These are phyloP conservation scores for Metalampra italica DNA, from an alignment of 2,888 invertebrate species.

Conservation along the genomic window DNA sequence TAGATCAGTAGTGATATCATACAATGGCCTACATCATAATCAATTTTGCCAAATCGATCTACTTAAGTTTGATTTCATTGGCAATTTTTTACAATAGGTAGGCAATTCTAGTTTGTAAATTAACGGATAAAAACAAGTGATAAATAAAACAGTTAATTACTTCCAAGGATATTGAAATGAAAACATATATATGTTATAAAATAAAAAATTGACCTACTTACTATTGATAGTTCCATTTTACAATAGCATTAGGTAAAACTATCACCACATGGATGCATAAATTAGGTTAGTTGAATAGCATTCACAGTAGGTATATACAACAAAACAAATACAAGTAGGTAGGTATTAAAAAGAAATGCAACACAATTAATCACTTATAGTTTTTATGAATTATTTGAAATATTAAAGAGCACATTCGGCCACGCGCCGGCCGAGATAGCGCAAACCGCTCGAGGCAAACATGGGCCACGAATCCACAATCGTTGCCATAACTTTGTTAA, in stretches of 20 bases:
- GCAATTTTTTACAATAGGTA: too few species aligned
- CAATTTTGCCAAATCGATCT: too few species aligned
- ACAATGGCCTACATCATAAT: too few species aligned
- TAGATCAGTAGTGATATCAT: too few species aligned
- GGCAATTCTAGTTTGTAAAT: too few species aligned
- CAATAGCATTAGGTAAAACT: conserved; percentile 24
- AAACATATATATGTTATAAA: conserved; percentile 5
- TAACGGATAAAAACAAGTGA: too few species aligned
- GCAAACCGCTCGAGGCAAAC: conserved; percentile 15
- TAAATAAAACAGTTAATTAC: too few species aligned
- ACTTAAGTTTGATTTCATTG: too few species aligned
- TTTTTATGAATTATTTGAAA: conserved; percentile 14
- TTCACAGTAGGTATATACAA: neutral
- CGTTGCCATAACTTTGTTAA: conserved; percentile 15
- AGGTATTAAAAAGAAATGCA: neutral
- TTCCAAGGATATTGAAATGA: too few species aligned
- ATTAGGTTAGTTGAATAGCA: neutral
- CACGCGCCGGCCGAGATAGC: conserved; percentile 12
- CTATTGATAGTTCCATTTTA: conserved; percentile 38
- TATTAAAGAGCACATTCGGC: conserved; percentile 6
- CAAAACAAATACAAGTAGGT: neutral
- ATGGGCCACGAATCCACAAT: conserved; percentile 17
- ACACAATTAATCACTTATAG: too few species aligned
- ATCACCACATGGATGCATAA: conserved; percentile 14
- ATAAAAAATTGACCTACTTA: conserved; percentile 47